Conservation (phyloP, 2,113 vertebrate species). For the Guaruba guarouba region DNA sequence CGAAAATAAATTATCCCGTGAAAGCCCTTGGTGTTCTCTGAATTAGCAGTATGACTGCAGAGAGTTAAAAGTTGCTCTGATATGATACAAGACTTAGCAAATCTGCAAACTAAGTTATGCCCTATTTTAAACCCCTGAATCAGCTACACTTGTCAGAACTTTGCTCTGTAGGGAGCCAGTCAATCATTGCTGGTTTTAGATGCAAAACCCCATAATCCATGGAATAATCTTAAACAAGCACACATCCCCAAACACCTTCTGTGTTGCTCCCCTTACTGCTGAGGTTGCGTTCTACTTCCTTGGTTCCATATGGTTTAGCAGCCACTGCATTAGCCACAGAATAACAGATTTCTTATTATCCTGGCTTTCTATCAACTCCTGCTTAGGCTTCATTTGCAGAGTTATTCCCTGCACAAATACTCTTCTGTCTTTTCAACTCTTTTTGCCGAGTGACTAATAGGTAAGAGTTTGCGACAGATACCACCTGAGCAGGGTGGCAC, state of each 20-base stretch:
- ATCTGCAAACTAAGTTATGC: not conserved
- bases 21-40: not conserved
- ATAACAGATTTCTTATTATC: not conserved
- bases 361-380: accelerated
- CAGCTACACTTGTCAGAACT: not conserved
- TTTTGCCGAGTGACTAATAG: not conserved
- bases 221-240: not conserved
- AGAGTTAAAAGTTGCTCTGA: not conserved
- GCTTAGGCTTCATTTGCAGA: not conserved
- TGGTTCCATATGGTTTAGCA: not conserved
- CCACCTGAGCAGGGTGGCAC: accelerated
- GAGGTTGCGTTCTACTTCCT: not conserved
- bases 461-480: not conserved
- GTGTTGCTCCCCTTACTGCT: not conserved
- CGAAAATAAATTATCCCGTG: not conserved
- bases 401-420: not conserved
- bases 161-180: not conserved
- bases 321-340: not conserved
- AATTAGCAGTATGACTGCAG: not conserved
- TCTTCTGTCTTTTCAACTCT: not conserved
- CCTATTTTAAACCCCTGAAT: not conserved
- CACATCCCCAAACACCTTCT: not conserved
- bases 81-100: not conserved
- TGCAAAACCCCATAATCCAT: not conserved
- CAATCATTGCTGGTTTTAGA: not conserved